A percentile compares a stretch with the other conserved stretches of the same genome.
Evolutionary conservation across 2,888 invertebrate species (phyloP).

Genomic region (Coremacera marginata): DNA sequence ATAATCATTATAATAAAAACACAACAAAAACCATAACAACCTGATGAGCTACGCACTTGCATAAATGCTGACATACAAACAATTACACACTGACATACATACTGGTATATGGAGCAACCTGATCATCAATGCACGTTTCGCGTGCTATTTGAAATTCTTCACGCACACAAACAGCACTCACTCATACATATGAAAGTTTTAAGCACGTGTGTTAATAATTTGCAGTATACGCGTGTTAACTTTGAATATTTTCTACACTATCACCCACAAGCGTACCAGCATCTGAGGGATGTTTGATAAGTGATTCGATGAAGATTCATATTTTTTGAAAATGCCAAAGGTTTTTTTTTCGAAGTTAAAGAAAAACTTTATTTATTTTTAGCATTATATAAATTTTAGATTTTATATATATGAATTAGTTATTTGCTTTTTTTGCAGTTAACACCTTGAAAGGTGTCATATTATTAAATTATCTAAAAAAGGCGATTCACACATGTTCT

Average conservation of each 20-base stretch:
- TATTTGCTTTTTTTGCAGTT: too few species aligned
- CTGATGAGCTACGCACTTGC: background rate
- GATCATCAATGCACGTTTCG: background rate
- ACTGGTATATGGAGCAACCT: background rate
- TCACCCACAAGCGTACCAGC: background rate
- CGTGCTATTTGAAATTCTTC: background rate
- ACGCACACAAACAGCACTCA: background rate
- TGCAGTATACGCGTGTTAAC: background rate
- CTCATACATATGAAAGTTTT: background rate
- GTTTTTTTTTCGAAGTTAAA: too few species aligned
- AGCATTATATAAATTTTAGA: too few species aligned
- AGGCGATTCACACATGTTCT: too few species aligned
- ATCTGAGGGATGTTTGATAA: background rate
- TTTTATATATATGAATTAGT: too few species aligned
- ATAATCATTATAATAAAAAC: background rate
- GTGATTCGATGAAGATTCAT: too few species aligned
- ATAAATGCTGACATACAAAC: background rate
- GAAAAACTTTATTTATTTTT: too few species aligned
- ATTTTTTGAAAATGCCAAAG: too few species aligned
- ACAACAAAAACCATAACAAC: background rate
- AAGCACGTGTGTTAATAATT: conserved; percentile 5
- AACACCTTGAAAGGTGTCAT: too few species aligned
- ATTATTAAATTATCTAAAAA: too few species aligned
- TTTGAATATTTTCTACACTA: background rate
- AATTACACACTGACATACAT: background rate